Evolutionary conservation across 2,888 invertebrate genomes (phyloP), one percentile per base, ranked within the genome.

Genomic region (Drosophila phalerata): DNA sequence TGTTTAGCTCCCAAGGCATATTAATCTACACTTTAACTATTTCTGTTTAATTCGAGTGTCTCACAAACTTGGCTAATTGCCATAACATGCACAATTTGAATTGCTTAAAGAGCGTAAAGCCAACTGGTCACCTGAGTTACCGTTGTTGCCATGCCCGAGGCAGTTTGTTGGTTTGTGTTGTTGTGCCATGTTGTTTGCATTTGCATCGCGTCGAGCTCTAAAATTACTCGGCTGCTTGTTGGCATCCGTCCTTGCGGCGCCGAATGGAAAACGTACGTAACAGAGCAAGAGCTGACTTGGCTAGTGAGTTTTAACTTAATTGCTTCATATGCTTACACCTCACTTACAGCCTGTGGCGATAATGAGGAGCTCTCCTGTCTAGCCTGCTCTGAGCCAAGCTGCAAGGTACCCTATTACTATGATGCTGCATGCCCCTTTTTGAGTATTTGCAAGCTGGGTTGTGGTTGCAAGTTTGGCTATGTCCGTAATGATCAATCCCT

Each of bases 281-380:
- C 10, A 34, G 28, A 9, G 9, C 30, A n/a, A 17, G 15, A 40
- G 28, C 32, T 11, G 9, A 30, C 15, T 42, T 28, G 15, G 19
- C 34, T 5, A 37, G 51, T 25, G 28, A 28, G 13, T 9, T 34
- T 28, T 15, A 47, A 19, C 47, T 34, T 9, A 37, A 28, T 17
- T 38, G 11, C 15, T 34, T 32, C 3, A 2, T 56, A 19, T 42
- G 19, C 38, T 22, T 13, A 30, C 10, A 22, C 15, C 32, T n/a
- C 19, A 8, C 32, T 13, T 19, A 8, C 28, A 79, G 85, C 69
- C 34, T 87, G 87, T 42, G 83, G 67, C 10, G 34, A 53, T 47
- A 67, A 79, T 34, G 87, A 81, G 62, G 10, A 64, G 37, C 51
- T 25, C 2, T 22, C 60, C n/a, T 87, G 82, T 61, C 0, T 79